A percentile compares a stretch with the other conserved stretches of the same genome.
These are phyloP conservation scores for Fistularia tabacaria DNA, from an alignment of 2,797 vertebrate genomes.

Conservation along the genomic window DNA sequence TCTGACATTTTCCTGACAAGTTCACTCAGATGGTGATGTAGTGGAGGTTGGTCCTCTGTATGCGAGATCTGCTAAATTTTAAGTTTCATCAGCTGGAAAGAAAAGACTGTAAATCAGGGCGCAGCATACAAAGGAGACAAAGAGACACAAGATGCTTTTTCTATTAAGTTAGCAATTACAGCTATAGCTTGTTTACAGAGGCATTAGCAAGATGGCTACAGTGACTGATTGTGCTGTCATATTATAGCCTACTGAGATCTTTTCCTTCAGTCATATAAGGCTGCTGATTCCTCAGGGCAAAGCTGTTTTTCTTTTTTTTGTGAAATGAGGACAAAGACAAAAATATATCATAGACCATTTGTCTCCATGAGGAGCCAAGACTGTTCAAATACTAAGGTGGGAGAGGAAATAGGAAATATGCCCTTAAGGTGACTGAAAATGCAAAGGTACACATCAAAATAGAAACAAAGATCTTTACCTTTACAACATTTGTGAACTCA, in stretches of 20 bases:
- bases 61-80: constrained; percentile 8
- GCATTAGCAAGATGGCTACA: constrained; percentile 8
- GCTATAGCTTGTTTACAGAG: constrained; percentile 2
- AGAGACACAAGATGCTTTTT: constrained; percentile 12
- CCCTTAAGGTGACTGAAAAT: background rate
- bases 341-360: too few relatives aligned
- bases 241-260: constrained; percentile 27
- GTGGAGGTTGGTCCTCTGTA: background rate
- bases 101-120: constrained; percentile 6
- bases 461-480: too few relatives aligned
- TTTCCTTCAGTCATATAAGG: constrained; percentile 16
- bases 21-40: background rate
- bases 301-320: constrained; percentile 3
- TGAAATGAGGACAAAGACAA: too few relatives aligned
- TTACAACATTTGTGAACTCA: too few relatives aligned
- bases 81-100: constrained; percentile 4
- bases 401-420: background rate
- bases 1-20: constrained; percentile 42
- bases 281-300: constrained; percentile 12
- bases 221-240: constrained; percentile 29
- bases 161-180: constrained; percentile 14
- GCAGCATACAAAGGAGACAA: constrained; percentile 18
- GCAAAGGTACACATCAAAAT: too few relatives aligned
- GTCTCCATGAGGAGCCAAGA: background rate
- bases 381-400: background rate